Evolutionary conservation across 2,888 invertebrate species (phyloP).

Genomic region (Pheosia gnoma): DNA sequence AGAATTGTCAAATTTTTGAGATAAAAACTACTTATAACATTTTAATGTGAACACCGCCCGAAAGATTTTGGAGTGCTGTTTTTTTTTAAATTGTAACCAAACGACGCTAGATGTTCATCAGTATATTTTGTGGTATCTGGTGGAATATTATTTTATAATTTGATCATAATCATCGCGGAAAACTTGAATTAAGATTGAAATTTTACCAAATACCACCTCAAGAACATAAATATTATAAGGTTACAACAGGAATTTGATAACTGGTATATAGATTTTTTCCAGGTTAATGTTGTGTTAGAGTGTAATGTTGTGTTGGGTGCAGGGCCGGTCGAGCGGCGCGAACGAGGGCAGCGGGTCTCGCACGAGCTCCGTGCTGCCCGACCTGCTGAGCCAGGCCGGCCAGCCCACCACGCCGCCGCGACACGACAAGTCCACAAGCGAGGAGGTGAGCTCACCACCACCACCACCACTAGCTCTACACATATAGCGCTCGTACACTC

Average conservation of each 20-base stretch:
- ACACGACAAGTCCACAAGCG: conserved; percentile 96
- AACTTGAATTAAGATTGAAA: too few species aligned
- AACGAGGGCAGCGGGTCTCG: conserved; percentile 88
- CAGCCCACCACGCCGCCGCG: conserved; percentile 94
- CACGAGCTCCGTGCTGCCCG: conserved; percentile 97
- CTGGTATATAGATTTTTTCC: conserved; percentile 8
- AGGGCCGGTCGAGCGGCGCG: conserved; percentile 77
- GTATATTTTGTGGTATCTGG: not conserved
- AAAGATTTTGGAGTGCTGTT: not conserved
- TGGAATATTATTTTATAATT: conserved; percentile 3
- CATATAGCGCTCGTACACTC: not conserved
- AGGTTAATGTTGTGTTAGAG: conserved; percentile 9
- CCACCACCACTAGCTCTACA: not conserved
- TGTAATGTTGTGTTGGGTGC: conserved; percentile 34
- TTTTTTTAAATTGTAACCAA: not conserved
- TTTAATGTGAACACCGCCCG: not conserved
- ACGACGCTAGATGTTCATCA: not conserved
- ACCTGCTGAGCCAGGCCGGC: conserved; percentile 95
- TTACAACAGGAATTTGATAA: not conserved
- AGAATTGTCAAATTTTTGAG: conserved; percentile 39
- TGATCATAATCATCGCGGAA: too few species aligned
- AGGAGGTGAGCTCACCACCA: conserved; percentile 89
- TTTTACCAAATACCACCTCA: too few species aligned
- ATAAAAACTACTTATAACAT: conserved; percentile 19
- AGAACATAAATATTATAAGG: too few species aligned